Evolutionary conservation across 2,113 vertebrate genomes (phyloP).

Genomic region (Gila orcuttii): DNA sequence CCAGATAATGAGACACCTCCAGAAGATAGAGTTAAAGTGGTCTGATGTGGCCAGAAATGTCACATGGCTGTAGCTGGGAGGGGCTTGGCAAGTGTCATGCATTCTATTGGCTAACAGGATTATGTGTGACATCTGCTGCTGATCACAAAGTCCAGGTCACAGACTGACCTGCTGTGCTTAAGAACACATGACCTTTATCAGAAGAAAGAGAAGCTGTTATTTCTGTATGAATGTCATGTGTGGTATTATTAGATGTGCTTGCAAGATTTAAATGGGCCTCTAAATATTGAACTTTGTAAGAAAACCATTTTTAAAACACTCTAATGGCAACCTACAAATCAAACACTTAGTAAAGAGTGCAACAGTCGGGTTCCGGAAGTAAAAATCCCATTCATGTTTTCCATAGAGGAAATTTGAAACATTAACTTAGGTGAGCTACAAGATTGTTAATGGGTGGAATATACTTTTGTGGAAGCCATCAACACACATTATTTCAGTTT

Average conservation of each 20-base stretch:
- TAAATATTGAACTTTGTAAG: not conserved
- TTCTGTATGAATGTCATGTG: not conserved
- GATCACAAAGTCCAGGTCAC: conserved; percentile 19
- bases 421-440: too few relatives aligned
- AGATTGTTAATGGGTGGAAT: too few relatives aligned
- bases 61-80: not conserved
- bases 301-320: not conserved
- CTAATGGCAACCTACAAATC: not conserved
- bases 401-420: too few relatives aligned
- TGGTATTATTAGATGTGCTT: conserved; percentile 21
- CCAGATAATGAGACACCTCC: not conserved
- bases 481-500: too few relatives aligned
- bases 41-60: conserved; percentile 16
- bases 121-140: conserved; percentile 55
- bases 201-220: not conserved
- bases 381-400: not conserved
- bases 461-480: too few relatives aligned
- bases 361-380: not conserved
- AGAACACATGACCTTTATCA: conserved; percentile 9
- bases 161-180: conserved; percentile 11
- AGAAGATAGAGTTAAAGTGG: conserved; percentile 20
- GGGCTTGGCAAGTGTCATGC: conserved; percentile 30
- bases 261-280: not conserved
- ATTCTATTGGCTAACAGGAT: conserved; percentile 66
- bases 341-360: not conserved